These are phyloP conservation scores for Melanaphis sacchari DNA, from an alignment of 1,140 invertebrate genomes.

Conservation along the genomic window DNA sequence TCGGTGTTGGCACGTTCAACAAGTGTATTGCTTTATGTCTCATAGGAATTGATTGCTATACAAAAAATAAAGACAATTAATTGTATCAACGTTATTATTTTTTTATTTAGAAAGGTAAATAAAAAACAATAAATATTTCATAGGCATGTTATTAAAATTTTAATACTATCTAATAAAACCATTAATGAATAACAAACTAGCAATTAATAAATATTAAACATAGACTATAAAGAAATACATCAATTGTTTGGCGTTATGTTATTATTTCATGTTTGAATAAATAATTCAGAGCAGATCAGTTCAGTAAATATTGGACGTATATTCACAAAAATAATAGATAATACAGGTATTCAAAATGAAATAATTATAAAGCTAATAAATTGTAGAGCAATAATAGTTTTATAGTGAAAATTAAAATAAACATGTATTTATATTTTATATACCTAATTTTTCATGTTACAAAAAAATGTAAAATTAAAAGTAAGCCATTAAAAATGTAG, in stretches of 20 bases:
- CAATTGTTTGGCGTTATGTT: not conserved
- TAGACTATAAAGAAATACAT: not conserved
- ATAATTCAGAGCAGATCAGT: not conserved
- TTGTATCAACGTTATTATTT: not conserved
- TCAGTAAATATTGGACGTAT: not conserved
- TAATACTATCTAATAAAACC: not conserved
- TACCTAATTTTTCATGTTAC: too few relatives aligned
- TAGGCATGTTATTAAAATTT: not conserved
- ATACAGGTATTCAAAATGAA: not conserved
- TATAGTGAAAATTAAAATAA: too few relatives aligned
- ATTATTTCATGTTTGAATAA: not conserved
- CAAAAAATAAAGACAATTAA: not conserved
- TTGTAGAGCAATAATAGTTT: too few relatives aligned
- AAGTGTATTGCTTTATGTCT: conserved; percentile 77
- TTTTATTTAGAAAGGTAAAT: not conserved
- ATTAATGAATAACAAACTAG: not conserved
- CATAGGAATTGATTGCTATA: conserved; percentile 78
- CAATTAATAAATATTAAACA: not conserved
- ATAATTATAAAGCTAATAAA: not conserved
- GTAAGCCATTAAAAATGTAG: not conserved
- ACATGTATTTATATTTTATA: too few relatives aligned
- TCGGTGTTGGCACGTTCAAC: conserved; percentile 72
- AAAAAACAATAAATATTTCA: not conserved
- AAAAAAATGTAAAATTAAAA: not conserved
- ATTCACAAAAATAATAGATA: not conserved